Conservation (phyloP, 2,888 invertebrate genomes). For the Reticulitermes lucifugus region DNA sequence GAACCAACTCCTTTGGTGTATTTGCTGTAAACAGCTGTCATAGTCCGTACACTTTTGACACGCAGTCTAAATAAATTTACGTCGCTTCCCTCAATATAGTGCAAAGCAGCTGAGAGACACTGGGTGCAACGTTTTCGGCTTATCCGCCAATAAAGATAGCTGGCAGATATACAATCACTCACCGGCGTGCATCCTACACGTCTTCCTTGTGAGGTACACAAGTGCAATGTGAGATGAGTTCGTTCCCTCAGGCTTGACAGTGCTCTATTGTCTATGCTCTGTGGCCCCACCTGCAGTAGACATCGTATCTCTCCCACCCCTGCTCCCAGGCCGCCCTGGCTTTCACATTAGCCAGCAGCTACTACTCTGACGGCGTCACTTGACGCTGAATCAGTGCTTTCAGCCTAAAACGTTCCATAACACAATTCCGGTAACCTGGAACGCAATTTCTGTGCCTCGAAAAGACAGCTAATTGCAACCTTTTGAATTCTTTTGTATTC, state of each 20-base stretch:
- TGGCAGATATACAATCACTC: no score
- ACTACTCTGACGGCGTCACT: background rate
- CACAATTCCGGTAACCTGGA: background rate
- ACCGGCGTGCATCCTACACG: no score
- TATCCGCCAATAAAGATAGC: no score
- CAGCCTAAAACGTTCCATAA: background rate
- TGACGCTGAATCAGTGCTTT: background rate
- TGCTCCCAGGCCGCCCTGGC: background rate
- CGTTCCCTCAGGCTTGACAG: background rate
- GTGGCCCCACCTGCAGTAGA: background rate
- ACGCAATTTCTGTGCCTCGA: background rate
- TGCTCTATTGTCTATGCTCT: background rate
- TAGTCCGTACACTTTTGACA: no score
- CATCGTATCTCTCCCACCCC: background rate
- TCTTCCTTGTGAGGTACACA: no score
- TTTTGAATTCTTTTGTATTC: slow-evolving; percentile 3
- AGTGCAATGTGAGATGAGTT: no score
- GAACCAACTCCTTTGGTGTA: no score
- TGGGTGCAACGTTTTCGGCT: no score
- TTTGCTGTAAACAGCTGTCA: no score
- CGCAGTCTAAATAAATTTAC: no score
- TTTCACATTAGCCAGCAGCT: background rate
- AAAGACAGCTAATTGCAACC: background rate
- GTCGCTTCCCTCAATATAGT: no score
- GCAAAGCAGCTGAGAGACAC: no score